Evolutionary conservation across 53 echinoderm and acorn worm species (phyloP).

Genomic region (Glandiceps talaboti): DNA sequence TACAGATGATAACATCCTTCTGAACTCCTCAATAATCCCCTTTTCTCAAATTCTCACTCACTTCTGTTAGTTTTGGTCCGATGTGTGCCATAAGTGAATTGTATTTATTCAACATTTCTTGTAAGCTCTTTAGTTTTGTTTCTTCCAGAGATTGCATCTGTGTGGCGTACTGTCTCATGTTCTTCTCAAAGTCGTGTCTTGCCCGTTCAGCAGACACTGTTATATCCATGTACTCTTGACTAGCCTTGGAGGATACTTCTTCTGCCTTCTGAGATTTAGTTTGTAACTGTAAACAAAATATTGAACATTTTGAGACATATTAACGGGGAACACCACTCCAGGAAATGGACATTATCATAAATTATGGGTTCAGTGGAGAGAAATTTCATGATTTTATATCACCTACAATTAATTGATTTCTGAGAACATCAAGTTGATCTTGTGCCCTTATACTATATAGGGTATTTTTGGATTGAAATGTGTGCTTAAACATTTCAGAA

Average conservation of each 20-base stretch:
- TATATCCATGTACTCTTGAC: conserved; percentile 21
- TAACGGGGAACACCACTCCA: no score
- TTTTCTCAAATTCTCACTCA: no score
- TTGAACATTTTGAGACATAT: neutral
- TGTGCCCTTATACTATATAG: no score
- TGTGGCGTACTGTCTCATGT: conserved; percentile 15
- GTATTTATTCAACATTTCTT: conserved; percentile 19
- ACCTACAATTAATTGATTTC: no score
- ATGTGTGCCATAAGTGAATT: conserved; percentile 14
- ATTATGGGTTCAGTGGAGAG: neutral
- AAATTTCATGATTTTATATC: neutral
- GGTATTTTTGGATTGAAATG: no score
- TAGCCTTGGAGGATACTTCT: conserved; percentile 18
- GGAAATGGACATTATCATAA: neutral
- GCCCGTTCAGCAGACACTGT: conserved; percentile 26
- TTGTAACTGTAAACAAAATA: conserved; percentile 21
- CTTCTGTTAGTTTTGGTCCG: conserved; percentile 19
- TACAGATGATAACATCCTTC: no score
- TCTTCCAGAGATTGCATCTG: conserved; percentile 19
- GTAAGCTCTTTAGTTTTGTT: conserved; percentile 20
- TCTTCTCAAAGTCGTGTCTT: conserved; percentile 30
- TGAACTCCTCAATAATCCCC: no score
- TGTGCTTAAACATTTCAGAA: no score
- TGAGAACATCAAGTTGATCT: no score
- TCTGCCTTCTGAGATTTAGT: conserved; percentile 31